These are phyloP conservation scores for Caenorhabditis imperialis DNA, from an alignment of 2,888 invertebrate species.

Conservation along the genomic window DNA sequence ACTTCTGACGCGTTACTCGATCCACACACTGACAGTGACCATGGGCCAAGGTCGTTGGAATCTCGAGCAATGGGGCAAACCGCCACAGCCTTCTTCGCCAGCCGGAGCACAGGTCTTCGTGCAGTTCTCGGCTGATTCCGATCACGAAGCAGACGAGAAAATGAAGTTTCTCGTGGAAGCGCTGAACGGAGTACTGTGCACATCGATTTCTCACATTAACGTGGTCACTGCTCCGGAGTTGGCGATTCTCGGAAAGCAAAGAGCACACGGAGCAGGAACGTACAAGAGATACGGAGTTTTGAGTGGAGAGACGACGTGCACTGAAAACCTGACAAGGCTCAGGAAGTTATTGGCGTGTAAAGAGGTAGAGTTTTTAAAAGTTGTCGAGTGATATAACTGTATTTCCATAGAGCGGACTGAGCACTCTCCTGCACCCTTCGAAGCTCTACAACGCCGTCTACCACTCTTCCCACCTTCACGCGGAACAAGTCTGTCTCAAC, in stretches of 20 bases:
- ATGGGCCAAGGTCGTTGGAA: slow-evolving; percentile 94
- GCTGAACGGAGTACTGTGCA: slow-evolving; percentile 94
- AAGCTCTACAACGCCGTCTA: slow-evolving; percentile 79
- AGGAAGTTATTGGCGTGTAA: slow-evolving; percentile 96
- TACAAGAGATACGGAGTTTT: slow-evolving; percentile 86
- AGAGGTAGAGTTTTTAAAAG: slow-evolving; percentile 75
- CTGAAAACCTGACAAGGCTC: slow-evolving; percentile 98
- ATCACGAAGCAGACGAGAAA: slow-evolving; percentile 83
- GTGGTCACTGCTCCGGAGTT: slow-evolving; percentile 35
- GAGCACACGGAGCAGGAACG: not conserved
- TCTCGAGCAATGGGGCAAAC: slow-evolving; percentile 88
- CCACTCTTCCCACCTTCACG: slow-evolving; percentile 53
- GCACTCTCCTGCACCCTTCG: slow-evolving; percentile 90
- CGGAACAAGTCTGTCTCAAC: slow-evolving; percentile 14
- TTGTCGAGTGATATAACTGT: not conserved
- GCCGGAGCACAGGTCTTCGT: slow-evolving; percentile 95
- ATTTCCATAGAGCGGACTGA: slow-evolving; percentile 84
- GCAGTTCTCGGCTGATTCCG: slow-evolving; percentile 84
- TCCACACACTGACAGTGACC: slow-evolving; percentile 91
- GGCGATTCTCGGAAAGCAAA: slow-evolving; percentile 16
- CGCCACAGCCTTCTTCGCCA: slow-evolving; percentile 86
- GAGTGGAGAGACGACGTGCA: slow-evolving; percentile 96
- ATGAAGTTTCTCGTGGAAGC: slow-evolving; percentile 93
- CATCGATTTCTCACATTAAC: slow-evolving; percentile 89
- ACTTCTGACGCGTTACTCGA: slow-evolving; percentile 83